These are phyloP conservation scores for Lucilia sericata DNA, from an alignment of 1,140 invertebrate species.

Conservation along the genomic window DNA sequence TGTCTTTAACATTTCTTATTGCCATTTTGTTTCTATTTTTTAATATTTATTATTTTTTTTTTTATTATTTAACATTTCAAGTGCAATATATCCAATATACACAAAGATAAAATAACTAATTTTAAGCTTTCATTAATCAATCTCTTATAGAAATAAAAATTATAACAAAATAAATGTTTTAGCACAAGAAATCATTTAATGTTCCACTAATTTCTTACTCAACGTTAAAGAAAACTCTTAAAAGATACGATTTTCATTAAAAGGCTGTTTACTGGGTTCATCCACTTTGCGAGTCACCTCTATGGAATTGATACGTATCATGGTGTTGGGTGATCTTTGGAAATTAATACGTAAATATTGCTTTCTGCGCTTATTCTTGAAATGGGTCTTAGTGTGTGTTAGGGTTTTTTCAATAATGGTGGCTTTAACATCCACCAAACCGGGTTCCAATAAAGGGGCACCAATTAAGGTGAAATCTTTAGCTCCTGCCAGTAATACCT, in stretches of 20 bases:
- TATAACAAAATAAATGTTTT: constrained; percentile 28
- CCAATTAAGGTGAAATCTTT: constrained; percentile 89
- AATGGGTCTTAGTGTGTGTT: constrained; percentile 84
- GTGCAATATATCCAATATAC: background rate
- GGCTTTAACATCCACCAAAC: constrained; percentile 82
- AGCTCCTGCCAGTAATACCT: constrained; percentile 86
- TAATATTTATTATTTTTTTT: background rate
- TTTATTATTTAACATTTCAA: background rate
- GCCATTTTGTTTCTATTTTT: background rate
- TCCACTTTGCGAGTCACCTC: constrained; percentile 67
- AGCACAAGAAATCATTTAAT: background rate
- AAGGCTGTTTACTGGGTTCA: background rate
- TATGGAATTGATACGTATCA: constrained; percentile 81
- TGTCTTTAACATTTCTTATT: too few species aligned
- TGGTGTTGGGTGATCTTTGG: constrained; percentile 76
- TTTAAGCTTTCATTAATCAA: constrained; percentile 4
- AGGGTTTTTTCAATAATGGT: constrained; percentile 92
- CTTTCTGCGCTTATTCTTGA: constrained; percentile 81
- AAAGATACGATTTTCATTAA: constrained; percentile 27
- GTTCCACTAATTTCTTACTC: background rate
- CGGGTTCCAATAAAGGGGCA: constrained; percentile 80
- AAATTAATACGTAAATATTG: constrained; percentile 83
- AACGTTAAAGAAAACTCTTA: constrained; percentile 3
- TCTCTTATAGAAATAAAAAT: background rate
- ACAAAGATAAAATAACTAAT: background rate